phyloP scores from a whole-genome alignment of 1,140 invertebrate genomes.

The Drosophila santomea region DNA sequence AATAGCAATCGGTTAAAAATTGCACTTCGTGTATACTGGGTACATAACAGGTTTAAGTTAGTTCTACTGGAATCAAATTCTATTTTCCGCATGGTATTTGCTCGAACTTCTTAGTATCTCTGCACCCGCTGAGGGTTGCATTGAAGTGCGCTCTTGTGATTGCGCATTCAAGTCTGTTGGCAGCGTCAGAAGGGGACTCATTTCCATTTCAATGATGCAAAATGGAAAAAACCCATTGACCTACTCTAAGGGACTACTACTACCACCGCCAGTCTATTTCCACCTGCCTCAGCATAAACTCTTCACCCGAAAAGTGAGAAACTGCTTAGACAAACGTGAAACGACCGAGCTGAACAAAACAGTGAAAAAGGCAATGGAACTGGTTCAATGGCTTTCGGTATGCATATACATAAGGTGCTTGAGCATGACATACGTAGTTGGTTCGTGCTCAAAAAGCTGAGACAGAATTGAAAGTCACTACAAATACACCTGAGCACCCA shows the following conservation, averaged over 20 bases:
- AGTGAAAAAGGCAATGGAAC: constrained; percentile 38
- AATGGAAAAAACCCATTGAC: constrained; percentile 61
- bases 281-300: constrained; percentile 34
- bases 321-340: constrained; percentile 19
- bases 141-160: constrained; percentile 42
- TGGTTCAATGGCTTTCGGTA: constrained; percentile 61
- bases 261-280: constrained; percentile 14
- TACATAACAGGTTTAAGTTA: not conserved
- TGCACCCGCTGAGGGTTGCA: constrained; percentile 8
- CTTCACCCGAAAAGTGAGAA: constrained; percentile 59
- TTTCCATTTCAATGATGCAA: constrained; percentile 66
- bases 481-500: constrained; percentile 51
- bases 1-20: no score
- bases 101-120: constrained; percentile 4
- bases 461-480: constrained; percentile 55
- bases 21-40: no score
- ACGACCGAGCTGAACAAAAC: not conserved
- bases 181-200: constrained; percentile 29
- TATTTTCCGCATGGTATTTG: constrained; percentile 1
- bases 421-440: constrained; percentile 59
- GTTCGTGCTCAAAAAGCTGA: constrained; percentile 60
- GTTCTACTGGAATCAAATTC: constrained; percentile 1
- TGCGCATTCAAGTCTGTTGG: constrained; percentile 39
- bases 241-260: constrained; percentile 39
- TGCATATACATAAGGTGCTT: constrained; percentile 43